Conservation (phyloP, 1,140 invertebrate genomes). For the Leptopilina clavipes region DNA sequence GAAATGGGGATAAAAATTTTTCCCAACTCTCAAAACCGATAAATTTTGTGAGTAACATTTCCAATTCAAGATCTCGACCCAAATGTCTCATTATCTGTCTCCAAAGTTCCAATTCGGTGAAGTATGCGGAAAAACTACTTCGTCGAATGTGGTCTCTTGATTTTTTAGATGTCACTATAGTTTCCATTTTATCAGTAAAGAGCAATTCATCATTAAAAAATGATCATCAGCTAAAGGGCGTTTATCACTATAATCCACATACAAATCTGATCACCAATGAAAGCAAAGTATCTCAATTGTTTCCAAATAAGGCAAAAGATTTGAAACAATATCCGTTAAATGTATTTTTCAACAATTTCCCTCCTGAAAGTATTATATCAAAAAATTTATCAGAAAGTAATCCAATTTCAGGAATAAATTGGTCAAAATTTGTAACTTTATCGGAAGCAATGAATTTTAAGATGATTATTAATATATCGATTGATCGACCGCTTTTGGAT, state of each 20-base stretch:
- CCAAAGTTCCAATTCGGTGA: not conserved
- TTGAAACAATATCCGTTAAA: not conserved
- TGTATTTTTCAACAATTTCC: not conserved
- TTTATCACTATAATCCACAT: conserved; percentile 12
- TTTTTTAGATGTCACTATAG: not conserved
- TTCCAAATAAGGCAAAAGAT: not conserved
- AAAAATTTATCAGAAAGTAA: not conserved
- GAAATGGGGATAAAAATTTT: not conserved
- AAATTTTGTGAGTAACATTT: not conserved
- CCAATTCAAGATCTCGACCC: not conserved
- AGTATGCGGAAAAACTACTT: not conserved
- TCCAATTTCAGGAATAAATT: not conserved
- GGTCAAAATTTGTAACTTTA: not conserved
- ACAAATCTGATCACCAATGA: not conserved
- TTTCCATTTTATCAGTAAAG: not conserved
- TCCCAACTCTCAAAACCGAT: not conserved
- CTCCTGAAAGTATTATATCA: not conserved
- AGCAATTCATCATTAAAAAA: not conserved
- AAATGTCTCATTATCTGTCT: not conserved
- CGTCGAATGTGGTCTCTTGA: conserved; percentile 4
- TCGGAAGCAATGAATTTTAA: conserved; percentile 3
- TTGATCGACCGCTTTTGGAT: not conserved
- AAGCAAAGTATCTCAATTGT: not conserved
- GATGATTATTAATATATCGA: not conserved
- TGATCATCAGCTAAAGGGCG: not conserved